These are phyloP conservation scores for Stylophora pistillata DNA, from an alignment of 64 coral and sea anemone species.

Conservation along the genomic window DNA sequence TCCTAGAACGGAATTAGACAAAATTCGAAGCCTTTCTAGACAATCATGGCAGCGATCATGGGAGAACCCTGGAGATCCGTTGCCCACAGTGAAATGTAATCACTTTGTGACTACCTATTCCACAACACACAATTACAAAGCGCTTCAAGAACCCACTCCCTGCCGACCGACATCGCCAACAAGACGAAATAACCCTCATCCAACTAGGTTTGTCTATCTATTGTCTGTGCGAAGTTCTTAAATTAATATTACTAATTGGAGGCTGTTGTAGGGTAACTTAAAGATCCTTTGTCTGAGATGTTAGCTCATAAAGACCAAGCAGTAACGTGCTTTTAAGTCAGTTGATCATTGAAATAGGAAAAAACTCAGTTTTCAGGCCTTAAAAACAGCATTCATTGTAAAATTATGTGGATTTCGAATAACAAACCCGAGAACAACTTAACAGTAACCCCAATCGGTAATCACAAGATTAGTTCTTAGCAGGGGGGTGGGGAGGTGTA, in stretches of 20 bases:
- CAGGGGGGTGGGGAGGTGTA: too few species aligned
- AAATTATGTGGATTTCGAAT: too few species aligned
- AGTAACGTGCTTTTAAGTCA: not conserved
- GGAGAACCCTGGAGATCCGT: slow-evolving; percentile 78
- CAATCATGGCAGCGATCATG: slow-evolving; percentile 75
- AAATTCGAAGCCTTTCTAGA: slow-evolving; percentile 73
- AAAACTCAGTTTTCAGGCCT: too few species aligned
- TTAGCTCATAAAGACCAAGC: not conserved
- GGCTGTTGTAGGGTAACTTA: not conserved
- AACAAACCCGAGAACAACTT: too few species aligned
- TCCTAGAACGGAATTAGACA: slow-evolving; percentile 77
- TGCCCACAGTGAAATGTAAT: slow-evolving; percentile 66
- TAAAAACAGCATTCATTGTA: not conserved
- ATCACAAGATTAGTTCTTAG: too few species aligned
- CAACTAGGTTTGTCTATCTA: slow-evolving; percentile 63
- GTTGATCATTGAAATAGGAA: too few species aligned
- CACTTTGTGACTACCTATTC: slow-evolving; percentile 85
- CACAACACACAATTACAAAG: slow-evolving; percentile 65
- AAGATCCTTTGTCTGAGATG: not conserved
- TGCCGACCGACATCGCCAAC: slow-evolving; percentile 77
- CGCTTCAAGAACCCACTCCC: slow-evolving; percentile 72
- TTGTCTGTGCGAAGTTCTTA: not conserved
- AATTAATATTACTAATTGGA: not conserved
- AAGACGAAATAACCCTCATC: slow-evolving; percentile 87
- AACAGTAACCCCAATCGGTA: too few species aligned